Evolutionary conservation across 2,888 invertebrate species (phyloP).

Genomic region (Diloba caeruleocephala): DNA sequence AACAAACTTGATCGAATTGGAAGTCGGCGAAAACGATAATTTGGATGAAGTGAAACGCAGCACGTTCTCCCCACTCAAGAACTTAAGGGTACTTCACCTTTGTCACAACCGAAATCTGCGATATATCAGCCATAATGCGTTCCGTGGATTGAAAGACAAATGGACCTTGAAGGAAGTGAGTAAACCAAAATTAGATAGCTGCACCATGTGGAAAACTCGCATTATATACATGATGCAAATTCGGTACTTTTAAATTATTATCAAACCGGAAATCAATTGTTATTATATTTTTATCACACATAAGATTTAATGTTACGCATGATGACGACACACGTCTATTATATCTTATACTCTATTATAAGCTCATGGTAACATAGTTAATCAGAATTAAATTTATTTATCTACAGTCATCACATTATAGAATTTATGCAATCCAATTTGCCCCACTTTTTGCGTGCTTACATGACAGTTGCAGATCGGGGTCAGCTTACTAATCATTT

Average conservation of each 20-base stretch:
- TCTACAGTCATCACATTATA: conserved; percentile 54
- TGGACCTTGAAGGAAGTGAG: conserved; percentile 88
- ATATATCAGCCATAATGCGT: conserved; percentile 90
- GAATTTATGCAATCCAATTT: conserved; percentile 65
- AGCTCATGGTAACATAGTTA: conserved; percentile 46
- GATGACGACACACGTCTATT: conserved; percentile 57
- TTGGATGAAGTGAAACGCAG: conserved; percentile 88
- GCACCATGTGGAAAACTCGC: conserved; percentile 31
- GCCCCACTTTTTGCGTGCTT: conserved; percentile 80
- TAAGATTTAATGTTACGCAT: conserved; percentile 56
- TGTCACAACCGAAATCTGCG: conserved; percentile 87
- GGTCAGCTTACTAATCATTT: conserved; percentile 83
- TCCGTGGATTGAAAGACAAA: conserved; percentile 82
- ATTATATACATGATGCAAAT: conserved; percentile 24
- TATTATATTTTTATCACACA: conserved; percentile 40
- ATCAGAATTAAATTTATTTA: conserved; percentile 29
- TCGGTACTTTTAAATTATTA: conserved; percentile 23
- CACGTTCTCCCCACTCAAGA: conserved; percentile 85
- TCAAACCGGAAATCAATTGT: conserved; percentile 37
- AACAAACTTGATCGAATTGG: conserved; percentile 86
- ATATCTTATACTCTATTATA: conserved; percentile 58
- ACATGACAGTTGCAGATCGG: conserved; percentile 75
- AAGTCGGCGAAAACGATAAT: conserved; percentile 89
- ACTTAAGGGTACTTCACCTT: conserved; percentile 80
- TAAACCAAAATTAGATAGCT: conserved; percentile 27